Evolutionary conservation across 2,888 invertebrate species (phyloP).

Genomic region (Troides oblongomaculatus): DNA sequence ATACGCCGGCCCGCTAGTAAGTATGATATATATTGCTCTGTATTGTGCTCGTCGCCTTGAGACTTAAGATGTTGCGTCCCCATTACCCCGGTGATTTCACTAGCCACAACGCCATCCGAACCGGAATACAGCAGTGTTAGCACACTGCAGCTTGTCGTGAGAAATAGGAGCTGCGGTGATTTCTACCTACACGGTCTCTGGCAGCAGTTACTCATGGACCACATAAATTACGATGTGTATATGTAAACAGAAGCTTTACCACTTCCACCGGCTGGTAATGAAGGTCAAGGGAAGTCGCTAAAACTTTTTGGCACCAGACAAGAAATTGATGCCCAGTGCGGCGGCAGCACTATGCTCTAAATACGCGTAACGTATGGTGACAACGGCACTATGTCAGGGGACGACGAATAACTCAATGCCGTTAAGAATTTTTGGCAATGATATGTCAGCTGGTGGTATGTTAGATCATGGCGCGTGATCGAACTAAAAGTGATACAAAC

Average conservation of each 20-base stretch:
- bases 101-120: too few relatives aligned
- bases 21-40: too few relatives aligned
- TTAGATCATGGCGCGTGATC: conserved; percentile 10
- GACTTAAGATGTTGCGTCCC: too few relatives aligned
- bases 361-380: conserved; percentile 32
- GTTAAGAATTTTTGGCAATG: conserved; percentile 30
- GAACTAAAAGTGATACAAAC: conserved; percentile 2
- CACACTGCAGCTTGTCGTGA: too few relatives aligned
- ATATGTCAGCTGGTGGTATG: conserved; percentile 13
- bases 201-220: too few relatives aligned
- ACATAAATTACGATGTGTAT: background rate
- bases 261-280: conserved; percentile 17
- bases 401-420: conserved; percentile 22
- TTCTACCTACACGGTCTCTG: too few relatives aligned
- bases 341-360: conserved; percentile 26
- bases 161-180: too few relatives aligned
- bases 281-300: conserved; percentile 32
- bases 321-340: conserved; percentile 16
- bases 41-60: too few relatives aligned
- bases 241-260: conserved; percentile 22
- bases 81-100: too few relatives aligned
- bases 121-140: too few relatives aligned
- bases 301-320: conserved; percentile 32
- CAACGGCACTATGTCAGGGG: conserved; percentile 26
- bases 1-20: too few relatives aligned